phyloP scores from a whole-genome alignment of 2,113 vertebrate species.

The mouse (Mus musculus) region GRCm39 chr7:112470001-112470500 shows the following conservation, averaged over 20 bases:
- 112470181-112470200: too few relatives aligned
- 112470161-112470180: not conserved
- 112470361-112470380: not conserved
- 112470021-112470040: not conserved
- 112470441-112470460: not conserved
- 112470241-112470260: not conserved
- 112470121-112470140: not conserved
- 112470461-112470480: not conserved
- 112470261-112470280: not conserved
- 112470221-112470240: too few relatives aligned
- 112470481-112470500: not conserved
- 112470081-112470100: not conserved
- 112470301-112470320: not conserved
- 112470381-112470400: not conserved
- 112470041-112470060: not conserved
- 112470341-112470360: not conserved
- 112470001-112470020: not conserved
- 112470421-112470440: not conserved
- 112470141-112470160: not conserved
- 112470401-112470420: not conserved
- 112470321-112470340: not conserved
- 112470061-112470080: not conserved
- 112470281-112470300: not conserved
- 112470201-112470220: too few relatives aligned
- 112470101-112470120: not conserved